These are phyloP conservation scores for Taenioides sp. DNA, from an alignment of 2,797 vertebrate genomes.

Conservation along the genomic window DNA sequence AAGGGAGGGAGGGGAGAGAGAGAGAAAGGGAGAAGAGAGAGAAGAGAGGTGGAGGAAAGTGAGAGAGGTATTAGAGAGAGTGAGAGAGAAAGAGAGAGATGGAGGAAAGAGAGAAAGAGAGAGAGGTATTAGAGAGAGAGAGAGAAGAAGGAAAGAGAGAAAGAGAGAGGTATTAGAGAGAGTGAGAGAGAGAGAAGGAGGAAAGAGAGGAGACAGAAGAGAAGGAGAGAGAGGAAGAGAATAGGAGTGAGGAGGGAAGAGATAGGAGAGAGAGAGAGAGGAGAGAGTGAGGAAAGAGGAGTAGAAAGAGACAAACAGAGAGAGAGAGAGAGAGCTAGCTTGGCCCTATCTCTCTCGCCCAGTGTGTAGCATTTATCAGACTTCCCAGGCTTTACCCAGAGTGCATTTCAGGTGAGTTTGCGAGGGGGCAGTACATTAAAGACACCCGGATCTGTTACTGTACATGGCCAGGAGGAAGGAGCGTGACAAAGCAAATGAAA, in stretches of 20 bases:
- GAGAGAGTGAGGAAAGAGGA: not conserved
- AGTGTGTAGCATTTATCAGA: conserved; percentile 63
- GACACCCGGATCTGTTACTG: conserved; percentile 40
- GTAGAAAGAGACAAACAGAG: no score
- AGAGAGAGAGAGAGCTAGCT: not conserved
- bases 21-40: no score
- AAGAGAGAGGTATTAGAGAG: no score
- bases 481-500: not conserved
- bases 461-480: not conserved
- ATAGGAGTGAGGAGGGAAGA: not conserved
- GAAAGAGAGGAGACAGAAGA: no score
- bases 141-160: no score
- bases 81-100: no score
- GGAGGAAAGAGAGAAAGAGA: no score
- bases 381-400: conserved; percentile 36
- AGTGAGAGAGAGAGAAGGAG: no score
- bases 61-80: no score
- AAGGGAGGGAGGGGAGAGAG: no score
- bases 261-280: conserved; percentile 27
- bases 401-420: conserved; percentile 50
- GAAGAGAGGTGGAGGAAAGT: no score
- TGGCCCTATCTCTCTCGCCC: conserved; percentile 40
- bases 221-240: conserved; percentile 35
- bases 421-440: conserved; percentile 32
- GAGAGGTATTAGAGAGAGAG: no score